Conservation (phyloP, 2,888 invertebrate genomes). For the Volucella inanis region DNA sequence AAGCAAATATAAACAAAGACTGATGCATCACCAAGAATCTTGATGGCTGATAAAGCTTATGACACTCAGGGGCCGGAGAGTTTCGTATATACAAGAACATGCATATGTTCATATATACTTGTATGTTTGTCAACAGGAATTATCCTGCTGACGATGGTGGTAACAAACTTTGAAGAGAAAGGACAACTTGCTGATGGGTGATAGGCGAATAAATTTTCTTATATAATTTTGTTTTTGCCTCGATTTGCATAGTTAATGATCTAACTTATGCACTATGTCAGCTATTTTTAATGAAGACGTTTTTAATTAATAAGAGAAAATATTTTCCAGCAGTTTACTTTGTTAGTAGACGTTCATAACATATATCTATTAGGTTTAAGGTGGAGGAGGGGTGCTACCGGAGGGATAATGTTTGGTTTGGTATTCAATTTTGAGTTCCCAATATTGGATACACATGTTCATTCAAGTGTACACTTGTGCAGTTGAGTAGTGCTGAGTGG, state of each 20-base stretch:
- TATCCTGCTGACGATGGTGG: constrained; percentile 15
- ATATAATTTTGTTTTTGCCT: constrained; percentile 63
- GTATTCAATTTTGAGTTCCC: neutral
- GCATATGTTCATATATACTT: too few species aligned
- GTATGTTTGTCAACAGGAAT: too few species aligned
- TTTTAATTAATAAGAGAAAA: constrained; percentile 49
- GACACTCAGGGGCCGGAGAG: neutral
- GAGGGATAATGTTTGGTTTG: neutral
- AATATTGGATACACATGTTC: constrained; percentile 2
- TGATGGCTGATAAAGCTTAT: constrained; percentile 23
- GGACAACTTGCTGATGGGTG: constrained; percentile 16
- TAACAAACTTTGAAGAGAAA: constrained; percentile 52
- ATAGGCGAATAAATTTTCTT: constrained; percentile 68
- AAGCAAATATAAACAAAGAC: constrained; percentile 47
- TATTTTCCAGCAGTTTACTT: constrained; percentile 28
- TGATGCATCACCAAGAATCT: constrained; percentile 28
- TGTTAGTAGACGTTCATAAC: neutral
- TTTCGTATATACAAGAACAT: too few species aligned
- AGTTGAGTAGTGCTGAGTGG: neutral
- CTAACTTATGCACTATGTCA: constrained; percentile 54
- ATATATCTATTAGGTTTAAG: neutral
- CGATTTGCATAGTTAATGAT: constrained; percentile 68
- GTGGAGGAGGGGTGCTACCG: too few species aligned
- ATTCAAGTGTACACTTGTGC: neutral
- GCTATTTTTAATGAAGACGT: constrained; percentile 60